These are phyloP conservation scores for Bucorvus abyssinicus DNA, from an alignment of 2,797 vertebrate genomes.

Conservation along the genomic window DNA sequence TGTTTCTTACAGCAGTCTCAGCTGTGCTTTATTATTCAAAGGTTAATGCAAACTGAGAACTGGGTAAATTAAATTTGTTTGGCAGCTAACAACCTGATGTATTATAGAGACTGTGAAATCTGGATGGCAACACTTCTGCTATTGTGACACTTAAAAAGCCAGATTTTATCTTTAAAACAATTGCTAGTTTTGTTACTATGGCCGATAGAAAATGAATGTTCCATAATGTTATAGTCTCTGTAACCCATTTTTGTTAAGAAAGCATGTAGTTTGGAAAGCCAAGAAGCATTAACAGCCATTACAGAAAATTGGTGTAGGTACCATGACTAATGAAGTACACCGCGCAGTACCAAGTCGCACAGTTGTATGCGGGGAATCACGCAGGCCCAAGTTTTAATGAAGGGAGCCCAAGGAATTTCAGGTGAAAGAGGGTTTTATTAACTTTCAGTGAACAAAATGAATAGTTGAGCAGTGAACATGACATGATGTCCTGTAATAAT, in stretches of 20 bases:
- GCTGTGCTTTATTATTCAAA: conserved; percentile 80
- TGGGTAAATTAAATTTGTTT: conserved; percentile 74
- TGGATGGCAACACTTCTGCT: conserved; percentile 22
- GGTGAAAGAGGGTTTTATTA: conserved; percentile 36
- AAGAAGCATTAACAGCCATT: conserved; percentile 51
- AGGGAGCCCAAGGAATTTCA: conserved; percentile 45
- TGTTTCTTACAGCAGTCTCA: conserved; percentile 77
- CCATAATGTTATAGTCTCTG: conserved; percentile 17
- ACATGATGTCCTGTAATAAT: conserved; percentile 32
- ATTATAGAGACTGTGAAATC: conserved; percentile 31
- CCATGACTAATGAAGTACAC: conserved; percentile 63
- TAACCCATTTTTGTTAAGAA: conserved; percentile 48
- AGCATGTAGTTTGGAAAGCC: conserved; percentile 14
- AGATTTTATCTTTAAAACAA: conserved; percentile 52
- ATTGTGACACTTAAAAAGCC: conserved; percentile 21
- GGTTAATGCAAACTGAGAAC: conserved; percentile 77
- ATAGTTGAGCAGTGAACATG: conserved; percentile 43
- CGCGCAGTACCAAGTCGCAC: conserved; percentile 1
- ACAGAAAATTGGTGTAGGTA: conserved; percentile 59
- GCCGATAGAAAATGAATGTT: conserved; percentile 12
- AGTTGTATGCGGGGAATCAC: conserved; percentile 28
- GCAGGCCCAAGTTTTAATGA: conserved; percentile 56
- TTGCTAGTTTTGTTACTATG: not conserved
- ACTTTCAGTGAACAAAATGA: conserved; percentile 40
- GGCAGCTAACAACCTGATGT: conserved; percentile 44